Base-by-base conservation (phyloP, 2,888 invertebrate species). In the Augochlorella aurata region DNA sequence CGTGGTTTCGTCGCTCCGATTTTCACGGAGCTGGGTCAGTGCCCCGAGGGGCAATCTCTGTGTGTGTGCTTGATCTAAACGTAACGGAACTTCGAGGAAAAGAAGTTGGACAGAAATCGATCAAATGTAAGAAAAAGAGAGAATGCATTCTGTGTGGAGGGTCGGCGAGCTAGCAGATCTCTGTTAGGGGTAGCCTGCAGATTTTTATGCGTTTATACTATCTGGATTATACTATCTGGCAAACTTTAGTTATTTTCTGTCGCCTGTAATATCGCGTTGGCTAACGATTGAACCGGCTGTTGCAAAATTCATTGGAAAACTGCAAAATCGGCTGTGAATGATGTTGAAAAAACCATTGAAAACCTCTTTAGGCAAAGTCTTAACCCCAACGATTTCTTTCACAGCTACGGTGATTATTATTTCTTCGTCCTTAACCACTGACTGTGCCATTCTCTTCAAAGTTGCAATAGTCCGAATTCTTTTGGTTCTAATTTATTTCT, bases 21-120 rank as follows among this genome's bases (percentile, higher is more conserved):
- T 69, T 21, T 44, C 44, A 24, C 76, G 78, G 72, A 72, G 70
- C 73, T 54, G 61, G 68, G 67, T 80, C 77, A 52, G 63, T 65
- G 29, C 38, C 49, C 44, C 21, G 66, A 16, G 14, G 58, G 58
- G 58, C 58, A 58, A 58, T 58, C 14, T 58, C 58, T 66, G 38
- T 65, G 52, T 65, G 52, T 54, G 63, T 38, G 58, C 58, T 24
- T 58, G 58, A 58, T 58, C 21, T 14, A 24, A 58, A 24, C 24
- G 58, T 24, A 58, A 24, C 58, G 24, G 38, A 4, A 38, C 38
- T 38, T 0, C 0, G 14, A 24, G 58, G 14, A 58, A 24, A 58
- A 58, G 24, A 58, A 58, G 58, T 58, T 58, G 14, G 58, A 58
- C 58, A 58, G 24, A 24, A 14, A 24, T 58, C 58, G 7, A 58